These are phyloP conservation scores for Amblyornis subalaris DNA, from an alignment of 2,113 vertebrate genomes.

Conservation along the genomic window DNA sequence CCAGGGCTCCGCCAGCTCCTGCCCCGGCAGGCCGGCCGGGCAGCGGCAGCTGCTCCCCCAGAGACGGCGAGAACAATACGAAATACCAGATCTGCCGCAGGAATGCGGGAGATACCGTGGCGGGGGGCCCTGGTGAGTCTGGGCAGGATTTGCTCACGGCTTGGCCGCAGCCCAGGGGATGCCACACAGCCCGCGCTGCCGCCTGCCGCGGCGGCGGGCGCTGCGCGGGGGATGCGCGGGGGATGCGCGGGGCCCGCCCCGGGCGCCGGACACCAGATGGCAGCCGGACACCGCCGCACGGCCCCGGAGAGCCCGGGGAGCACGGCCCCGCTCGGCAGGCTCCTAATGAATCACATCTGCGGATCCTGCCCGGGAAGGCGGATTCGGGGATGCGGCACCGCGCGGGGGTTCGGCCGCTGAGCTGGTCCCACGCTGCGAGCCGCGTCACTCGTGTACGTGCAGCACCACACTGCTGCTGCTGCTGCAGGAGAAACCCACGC, in stretches of 20 bases:
- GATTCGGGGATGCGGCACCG: not conserved
- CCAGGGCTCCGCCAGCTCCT: not conserved
- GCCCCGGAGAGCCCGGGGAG: not conserved
- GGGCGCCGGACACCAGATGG: conserved; percentile 14
- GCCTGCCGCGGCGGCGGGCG: not conserved
- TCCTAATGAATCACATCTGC: not conserved
- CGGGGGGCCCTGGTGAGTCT: not conserved
- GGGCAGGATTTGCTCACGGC: not conserved
- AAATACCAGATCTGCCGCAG: conserved; percentile 50
- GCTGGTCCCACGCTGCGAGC: not conserved
- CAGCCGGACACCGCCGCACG: conserved; percentile 31
- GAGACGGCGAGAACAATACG: conserved; percentile 41
- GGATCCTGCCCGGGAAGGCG: not conserved
- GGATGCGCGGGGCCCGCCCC: not conserved
- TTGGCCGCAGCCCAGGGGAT: not conserved
- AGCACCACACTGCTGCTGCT: not conserved
- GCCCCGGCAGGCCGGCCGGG: not conserved
- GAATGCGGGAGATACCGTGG: conserved; percentile 47
- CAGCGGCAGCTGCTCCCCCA: conserved; percentile 29
- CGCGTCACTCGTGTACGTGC: not conserved
- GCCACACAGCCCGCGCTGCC: not conserved
- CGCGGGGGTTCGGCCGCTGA: not conserved
- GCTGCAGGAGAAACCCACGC: not conserved
- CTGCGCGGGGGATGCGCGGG: not conserved
- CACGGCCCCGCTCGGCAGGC: not conserved